Percentiles rank a stretch among this genome's conserved stretches.
phyloP scores from a whole-genome alignment of 2,797 vertebrate species.

The Pseudochromis fuscus region DNA sequence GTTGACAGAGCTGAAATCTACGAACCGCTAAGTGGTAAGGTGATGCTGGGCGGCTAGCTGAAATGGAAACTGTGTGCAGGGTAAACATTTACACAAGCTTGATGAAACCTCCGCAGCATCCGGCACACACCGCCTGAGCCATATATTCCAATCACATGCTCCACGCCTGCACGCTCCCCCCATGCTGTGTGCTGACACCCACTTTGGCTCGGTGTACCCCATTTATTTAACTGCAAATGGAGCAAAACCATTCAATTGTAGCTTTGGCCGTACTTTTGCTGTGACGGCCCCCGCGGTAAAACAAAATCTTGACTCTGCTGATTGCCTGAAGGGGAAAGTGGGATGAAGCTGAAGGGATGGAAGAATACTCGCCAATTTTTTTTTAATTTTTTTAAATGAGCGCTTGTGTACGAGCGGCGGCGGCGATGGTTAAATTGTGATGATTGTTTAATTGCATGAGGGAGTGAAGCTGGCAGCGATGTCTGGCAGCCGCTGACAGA shows the following conservation, averaged over 20 bases:
- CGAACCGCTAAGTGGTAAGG: constrained; percentile 72
- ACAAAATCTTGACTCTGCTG: constrained; percentile 44
- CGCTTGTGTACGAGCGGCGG: constrained; percentile 41
- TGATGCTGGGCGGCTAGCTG: constrained; percentile 62
- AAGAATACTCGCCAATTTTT: constrained; percentile 13
- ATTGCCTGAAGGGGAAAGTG: constrained; percentile 32
- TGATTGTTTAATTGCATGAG: constrained; percentile 80
- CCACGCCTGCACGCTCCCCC: constrained; percentile 53
- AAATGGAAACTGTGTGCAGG: constrained; percentile 78
- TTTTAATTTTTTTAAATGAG: constrained; percentile 36
- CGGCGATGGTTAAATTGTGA: constrained; percentile 65
- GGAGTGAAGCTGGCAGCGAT: constrained; percentile 61
- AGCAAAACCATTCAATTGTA: constrained; percentile 60
- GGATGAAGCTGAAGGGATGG: background rate
- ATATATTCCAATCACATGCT: constrained; percentile 79
- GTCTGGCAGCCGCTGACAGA: constrained; percentile 63
- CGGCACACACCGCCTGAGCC: constrained; percentile 55
- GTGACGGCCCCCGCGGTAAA: constrained; percentile 39
- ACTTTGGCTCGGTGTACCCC: constrained; percentile 48
- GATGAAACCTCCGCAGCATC: constrained; percentile 76
- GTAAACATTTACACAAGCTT: constrained; percentile 84
- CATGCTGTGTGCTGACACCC: constrained; percentile 56
- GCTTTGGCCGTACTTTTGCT: constrained; percentile 47
- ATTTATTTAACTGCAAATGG: constrained; percentile 72
- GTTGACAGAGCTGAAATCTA: constrained; percentile 61